These are phyloP conservation scores for Nicator chloris DNA, from an alignment of 2,113 vertebrate genomes.

Conservation along the genomic window DNA sequence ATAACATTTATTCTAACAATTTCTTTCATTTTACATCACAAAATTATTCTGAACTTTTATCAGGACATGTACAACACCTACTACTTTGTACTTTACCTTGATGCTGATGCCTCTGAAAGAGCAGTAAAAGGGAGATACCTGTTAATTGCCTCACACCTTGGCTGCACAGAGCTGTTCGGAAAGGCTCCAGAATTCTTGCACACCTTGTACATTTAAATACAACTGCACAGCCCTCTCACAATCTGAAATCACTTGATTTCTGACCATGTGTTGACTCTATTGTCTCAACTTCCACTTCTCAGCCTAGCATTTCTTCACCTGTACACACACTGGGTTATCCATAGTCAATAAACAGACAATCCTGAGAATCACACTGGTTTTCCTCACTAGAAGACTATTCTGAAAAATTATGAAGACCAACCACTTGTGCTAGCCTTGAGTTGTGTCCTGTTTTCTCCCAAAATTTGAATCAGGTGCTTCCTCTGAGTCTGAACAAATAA, in stretches of 20 bases:
- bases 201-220: neutral
- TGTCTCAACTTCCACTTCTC: neutral
- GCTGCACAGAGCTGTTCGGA: neutral
- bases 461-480: neutral
- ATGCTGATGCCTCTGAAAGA: neutral
- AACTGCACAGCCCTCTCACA: neutral
- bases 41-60: slow-evolving; percentile 41
- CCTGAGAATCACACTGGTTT: neutral
- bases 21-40: slow-evolving; percentile 13
- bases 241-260: neutral
- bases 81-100: neutral
- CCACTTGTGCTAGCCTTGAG: neutral
- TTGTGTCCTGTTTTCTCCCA: neutral
- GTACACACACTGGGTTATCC: neutral
- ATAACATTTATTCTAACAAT: slow-evolving; percentile 27
- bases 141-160: neutral
- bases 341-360: neutral
- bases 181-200: neutral
- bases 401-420: neutral
- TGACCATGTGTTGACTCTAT: neutral
- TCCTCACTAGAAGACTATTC: neutral
- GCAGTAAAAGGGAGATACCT: neutral
- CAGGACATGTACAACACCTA: neutral
- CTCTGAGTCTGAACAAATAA: neutral
- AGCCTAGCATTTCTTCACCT: neutral